Evolutionary conservation across 2,888 invertebrate genomes (phyloP).

Genomic region (Erebia epiphron): DNA sequence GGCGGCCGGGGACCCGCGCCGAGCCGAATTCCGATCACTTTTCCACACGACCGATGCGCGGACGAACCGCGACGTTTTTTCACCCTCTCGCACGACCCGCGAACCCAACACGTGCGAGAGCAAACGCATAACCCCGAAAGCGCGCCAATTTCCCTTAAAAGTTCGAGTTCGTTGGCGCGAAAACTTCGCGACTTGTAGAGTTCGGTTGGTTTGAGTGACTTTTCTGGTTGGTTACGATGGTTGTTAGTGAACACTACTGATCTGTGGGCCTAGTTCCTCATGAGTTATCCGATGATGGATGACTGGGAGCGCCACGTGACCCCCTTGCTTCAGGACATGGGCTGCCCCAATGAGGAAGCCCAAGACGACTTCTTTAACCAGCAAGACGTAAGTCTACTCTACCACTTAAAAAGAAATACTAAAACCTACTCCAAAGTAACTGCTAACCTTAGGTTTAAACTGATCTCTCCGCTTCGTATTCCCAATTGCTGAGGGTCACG

Average conservation of each 20-base stretch:
- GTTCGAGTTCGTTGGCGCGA: constrained; percentile 68
- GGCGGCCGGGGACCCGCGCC: constrained; percentile 80
- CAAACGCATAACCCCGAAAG: constrained; percentile 47
- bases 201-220: constrained; percentile 31
- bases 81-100: constrained; percentile 72
- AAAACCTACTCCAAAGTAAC: not conserved
- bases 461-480: too few species aligned
- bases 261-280: constrained; percentile 37
- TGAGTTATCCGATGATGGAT: constrained; percentile 68
- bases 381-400: constrained; percentile 78
- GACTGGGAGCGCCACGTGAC: constrained; percentile 85
- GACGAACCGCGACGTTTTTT: constrained; percentile 71
- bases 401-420: too few species aligned
- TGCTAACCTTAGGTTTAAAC: not conserved
- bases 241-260: constrained; percentile 1
- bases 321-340: constrained; percentile 83
- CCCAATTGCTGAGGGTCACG: too few species aligned
- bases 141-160: constrained; percentile 38
- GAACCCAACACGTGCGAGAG: constrained; percentile 21
- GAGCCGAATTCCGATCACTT: constrained; percentile 41
- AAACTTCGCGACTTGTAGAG: constrained; percentile 45
- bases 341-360: constrained; percentile 78
- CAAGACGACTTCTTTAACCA: constrained; percentile 84
- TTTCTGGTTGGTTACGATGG: constrained; percentile 32
- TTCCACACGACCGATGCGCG: constrained; percentile 74